Evolutionary conservation across 2,113 vertebrate genomes (phyloP).

Genomic region (Nannobrachium achirus): DNA sequence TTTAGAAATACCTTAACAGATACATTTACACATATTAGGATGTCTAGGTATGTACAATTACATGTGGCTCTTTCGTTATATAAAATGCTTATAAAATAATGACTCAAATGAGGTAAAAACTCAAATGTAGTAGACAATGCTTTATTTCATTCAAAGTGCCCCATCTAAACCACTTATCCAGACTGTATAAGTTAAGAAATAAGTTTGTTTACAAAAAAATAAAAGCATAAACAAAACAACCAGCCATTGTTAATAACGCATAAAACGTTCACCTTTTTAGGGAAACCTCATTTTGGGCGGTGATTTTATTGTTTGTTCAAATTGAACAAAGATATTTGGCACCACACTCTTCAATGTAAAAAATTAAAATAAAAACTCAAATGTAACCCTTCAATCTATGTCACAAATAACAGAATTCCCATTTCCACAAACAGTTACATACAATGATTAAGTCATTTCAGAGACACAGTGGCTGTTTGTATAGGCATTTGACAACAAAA

Average conservation of each 20-base stretch:
- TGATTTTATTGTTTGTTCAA: constrained; percentile 5
- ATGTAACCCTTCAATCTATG: not conserved
- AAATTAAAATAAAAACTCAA: not conserved
- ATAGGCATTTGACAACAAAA: constrained; percentile 10
- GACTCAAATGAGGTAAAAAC: constrained; percentile 69
- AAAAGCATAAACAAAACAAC: constrained; percentile 18
- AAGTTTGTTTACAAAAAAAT: constrained; percentile 20
- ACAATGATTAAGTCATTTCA: not conserved
- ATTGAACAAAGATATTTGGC: constrained; percentile 49
- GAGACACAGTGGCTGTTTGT: constrained; percentile 9
- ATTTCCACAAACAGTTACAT: not conserved
- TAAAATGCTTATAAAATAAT: constrained; percentile 68
- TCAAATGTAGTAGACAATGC: constrained; percentile 68
- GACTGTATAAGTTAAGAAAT: constrained; percentile 48
- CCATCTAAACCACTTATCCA: constrained; percentile 12
- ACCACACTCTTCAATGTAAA: constrained; percentile 30
- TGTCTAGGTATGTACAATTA: too few species aligned
- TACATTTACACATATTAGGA: too few species aligned
- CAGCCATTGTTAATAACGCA: constrained; percentile 28
- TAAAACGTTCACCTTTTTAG: not conserved
- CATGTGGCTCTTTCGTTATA: constrained; percentile 60
- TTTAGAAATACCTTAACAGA: too few species aligned
- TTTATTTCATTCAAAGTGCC: constrained; percentile 37
- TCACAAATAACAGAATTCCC: not conserved
- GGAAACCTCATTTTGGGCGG: not conserved